Evolutionary conservation across 2,113 vertebrate genomes (phyloP).

Genomic region (Maccullochella peelii): DNA sequence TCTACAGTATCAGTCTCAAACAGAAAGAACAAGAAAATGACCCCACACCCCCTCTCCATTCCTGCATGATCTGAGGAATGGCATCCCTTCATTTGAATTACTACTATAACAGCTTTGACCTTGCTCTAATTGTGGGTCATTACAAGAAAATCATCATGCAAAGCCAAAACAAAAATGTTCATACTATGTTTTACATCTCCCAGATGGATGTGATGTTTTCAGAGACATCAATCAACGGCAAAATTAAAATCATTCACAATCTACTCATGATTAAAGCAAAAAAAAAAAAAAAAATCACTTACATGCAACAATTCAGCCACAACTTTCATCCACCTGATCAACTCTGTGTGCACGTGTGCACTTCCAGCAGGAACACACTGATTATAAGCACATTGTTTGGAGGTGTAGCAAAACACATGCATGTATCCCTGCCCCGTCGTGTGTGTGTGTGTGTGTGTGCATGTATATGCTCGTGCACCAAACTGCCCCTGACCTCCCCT

Average conservation of each 20-base stretch:
- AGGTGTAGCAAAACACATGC: slow-evolving; percentile 21
- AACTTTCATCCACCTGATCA: slow-evolving; percentile 35
- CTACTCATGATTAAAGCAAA: slow-evolving; percentile 46
- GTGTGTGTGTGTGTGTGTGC: neutral
- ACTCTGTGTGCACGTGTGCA: neutral
- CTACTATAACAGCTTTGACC: slow-evolving; percentile 60
- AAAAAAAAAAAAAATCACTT: slow-evolving; percentile 3
- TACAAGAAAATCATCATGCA: slow-evolving; percentile 49
- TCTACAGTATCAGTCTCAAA: slow-evolving; percentile 6
- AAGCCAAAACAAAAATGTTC: slow-evolving; percentile 57
- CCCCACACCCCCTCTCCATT: neutral
- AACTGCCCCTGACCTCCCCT: slow-evolving; percentile 49
- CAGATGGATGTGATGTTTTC: slow-evolving; percentile 44
- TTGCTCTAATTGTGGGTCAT: slow-evolving; percentile 48
- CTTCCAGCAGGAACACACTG: slow-evolving; percentile 33
- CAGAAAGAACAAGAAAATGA: slow-evolving; percentile 10
- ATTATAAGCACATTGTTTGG: slow-evolving; percentile 46
- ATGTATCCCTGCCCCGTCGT: slow-evolving; percentile 30
- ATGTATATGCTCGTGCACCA: slow-evolving; percentile 16
- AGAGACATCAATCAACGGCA: slow-evolving; percentile 45
- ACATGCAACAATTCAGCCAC: slow-evolving; percentile 20
- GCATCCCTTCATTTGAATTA: slow-evolving; percentile 22
- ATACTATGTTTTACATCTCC: slow-evolving; percentile 47
- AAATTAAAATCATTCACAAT: slow-evolving; percentile 32
- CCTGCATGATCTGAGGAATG: slow-evolving; percentile 32